Evolutionary conservation across 2,888 invertebrate genomes (phyloP).

Genomic region (Parnassius mnemosyne): DNA sequence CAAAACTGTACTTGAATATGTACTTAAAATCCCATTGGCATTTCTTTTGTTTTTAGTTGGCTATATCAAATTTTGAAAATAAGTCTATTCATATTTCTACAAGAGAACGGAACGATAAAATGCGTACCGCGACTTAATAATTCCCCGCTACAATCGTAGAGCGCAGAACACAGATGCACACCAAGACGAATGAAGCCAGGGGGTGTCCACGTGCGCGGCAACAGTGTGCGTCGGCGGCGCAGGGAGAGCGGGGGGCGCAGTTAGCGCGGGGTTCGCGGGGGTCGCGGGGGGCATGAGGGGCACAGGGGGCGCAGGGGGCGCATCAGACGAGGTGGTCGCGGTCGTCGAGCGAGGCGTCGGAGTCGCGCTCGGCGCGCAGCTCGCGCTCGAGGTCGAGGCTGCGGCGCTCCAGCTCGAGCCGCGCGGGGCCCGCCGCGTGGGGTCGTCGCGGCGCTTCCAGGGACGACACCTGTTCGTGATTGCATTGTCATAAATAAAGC

Average conservation of each 20-base stretch:
- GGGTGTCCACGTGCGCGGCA: slow-evolving; percentile 14
- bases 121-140: too few relatives aligned
- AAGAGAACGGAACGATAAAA: too few relatives aligned
- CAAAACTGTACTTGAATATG: slow-evolving; percentile 20
- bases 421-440: slow-evolving; percentile 44
- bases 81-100: too few relatives aligned
- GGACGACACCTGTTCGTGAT: slow-evolving; percentile 61
- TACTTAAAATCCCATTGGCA: slow-evolving; percentile 8
- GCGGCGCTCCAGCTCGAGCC: slow-evolving; percentile 73
- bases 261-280: neutral
- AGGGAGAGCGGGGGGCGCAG: slow-evolving; percentile 1
- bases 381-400: slow-evolving; percentile 76
- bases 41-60: too few relatives aligned
- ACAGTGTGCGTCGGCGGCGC: slow-evolving; percentile 4
- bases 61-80: too few relatives aligned
- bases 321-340: slow-evolving; percentile 70
- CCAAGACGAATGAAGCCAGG: slow-evolving; percentile 13
- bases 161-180: slow-evolving; percentile 15
- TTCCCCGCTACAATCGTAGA: slow-evolving; percentile 5
- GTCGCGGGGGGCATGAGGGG: slow-evolving; percentile 1
- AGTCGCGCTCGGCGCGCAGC: slow-evolving; percentile 66
- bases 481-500: too few relatives aligned
- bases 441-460: slow-evolving; percentile 55
- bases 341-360: slow-evolving; percentile 72
- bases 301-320: slow-evolving; percentile 17